Base-by-base conservation (phyloP, 1,140 invertebrate genomes). In the Ylistrum balloti region DNA sequence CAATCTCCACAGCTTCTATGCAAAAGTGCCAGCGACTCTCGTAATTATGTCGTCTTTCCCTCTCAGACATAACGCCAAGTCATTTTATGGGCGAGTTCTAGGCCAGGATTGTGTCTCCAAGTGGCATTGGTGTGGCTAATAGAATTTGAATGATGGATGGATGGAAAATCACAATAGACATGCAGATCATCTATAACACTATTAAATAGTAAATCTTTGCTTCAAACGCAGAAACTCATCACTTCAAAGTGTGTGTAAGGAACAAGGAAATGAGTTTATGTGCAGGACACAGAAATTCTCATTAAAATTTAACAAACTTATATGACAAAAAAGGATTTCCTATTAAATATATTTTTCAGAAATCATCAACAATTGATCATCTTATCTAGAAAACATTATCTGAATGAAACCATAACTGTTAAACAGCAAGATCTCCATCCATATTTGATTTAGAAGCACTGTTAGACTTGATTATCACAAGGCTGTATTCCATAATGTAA, bases 91-190 rank as follows among this genome's bases (percentile, higher is more conserved):
- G 5, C 56, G 56, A 74, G 22, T 74, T 1, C 22, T 74, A 74
- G 56, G 56, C 56, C 56, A 74, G 56, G 56, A 74, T 74, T 74
- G 15, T 74, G 56, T 74, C 56, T 74, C 15, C 56, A 11, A 74
- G 22, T 74, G 22, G 56, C 22, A 74, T 28, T 28, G 56, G 56
- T 17, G 22, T 74, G 0, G 56, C n/a, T 74, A 74, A 74, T 74
- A n/a, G 56, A 74, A 74, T 74, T 74, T 74, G 28, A 74, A 74
- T 74, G 56, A 74, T 74, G 15, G 56, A 74, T 74, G 56, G 56
- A 74, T 7, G 5, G n/a, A 11, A 28, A 74, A 74, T 74, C 56
- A 74, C 56, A 28, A 74, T n/a, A 1, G 56, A 74, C 56, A 28
- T 74, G 56, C 56, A 74, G 56, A 74, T 74, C 56, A 28, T 74